Evolutionary conservation across 2,797 vertebrate genomes (phyloP).

Genomic region (Lerista edwardsae): DNA sequence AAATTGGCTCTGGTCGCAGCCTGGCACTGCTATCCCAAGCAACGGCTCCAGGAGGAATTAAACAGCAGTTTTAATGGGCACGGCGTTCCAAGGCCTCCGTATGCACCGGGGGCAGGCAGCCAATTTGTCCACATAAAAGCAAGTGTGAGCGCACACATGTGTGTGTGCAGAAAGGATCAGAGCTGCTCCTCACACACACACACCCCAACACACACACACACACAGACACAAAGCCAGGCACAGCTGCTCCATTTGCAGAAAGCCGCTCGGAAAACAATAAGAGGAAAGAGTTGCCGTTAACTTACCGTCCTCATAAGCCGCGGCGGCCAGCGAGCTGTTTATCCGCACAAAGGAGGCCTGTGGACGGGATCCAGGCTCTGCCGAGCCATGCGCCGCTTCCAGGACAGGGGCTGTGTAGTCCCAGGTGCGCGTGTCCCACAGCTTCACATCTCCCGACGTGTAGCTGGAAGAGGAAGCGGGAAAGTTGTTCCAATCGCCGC

Average conservation of each 20-base stretch:
- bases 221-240: conserved; percentile 68
- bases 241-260: conserved; percentile 79
- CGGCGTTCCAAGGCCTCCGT: conserved; percentile 77
- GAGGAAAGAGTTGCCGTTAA: conserved; percentile 67
- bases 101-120: conserved; percentile 75
- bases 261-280: conserved; percentile 58
- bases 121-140: conserved; percentile 79
- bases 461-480: conserved; percentile 82
- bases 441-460: conserved; percentile 90
- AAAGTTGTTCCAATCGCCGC: conserved; percentile 40
- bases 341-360: conserved; percentile 88
- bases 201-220: too few relatives aligned
- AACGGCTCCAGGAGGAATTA: conserved; percentile 77
- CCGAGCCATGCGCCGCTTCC: conserved; percentile 75
- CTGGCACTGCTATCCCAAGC: conserved; percentile 73
- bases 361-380: conserved; percentile 78
- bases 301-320: conserved; percentile 92
- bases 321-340: conserved; percentile 87
- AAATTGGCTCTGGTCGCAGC: conserved; percentile 71
- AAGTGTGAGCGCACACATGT: conserved; percentile 37
- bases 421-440: conserved; percentile 95
- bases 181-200: conserved; percentile 48
- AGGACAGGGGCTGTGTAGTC: conserved; percentile 86
- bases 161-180: conserved; percentile 66
- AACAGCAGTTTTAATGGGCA: conserved; percentile 78